Conservation (phyloP, 2,888 invertebrate genomes). For the Drosophila gaucha region DNA sequence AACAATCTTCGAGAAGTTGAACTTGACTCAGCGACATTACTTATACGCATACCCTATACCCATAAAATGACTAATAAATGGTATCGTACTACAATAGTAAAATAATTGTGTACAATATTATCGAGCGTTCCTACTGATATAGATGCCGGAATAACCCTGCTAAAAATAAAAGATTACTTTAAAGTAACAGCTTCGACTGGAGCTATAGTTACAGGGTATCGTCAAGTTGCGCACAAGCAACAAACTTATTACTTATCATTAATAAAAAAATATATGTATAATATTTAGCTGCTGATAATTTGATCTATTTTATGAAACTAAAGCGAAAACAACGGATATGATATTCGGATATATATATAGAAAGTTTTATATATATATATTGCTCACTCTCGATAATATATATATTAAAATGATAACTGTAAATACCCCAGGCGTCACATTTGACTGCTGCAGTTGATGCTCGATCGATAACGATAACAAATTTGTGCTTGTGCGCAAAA, state of each 20-base stretch:
- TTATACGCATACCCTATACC: background rate
- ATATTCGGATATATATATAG: background rate
- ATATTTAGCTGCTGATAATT: background rate
- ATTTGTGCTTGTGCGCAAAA: background rate
- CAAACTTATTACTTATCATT: background rate
- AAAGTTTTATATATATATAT: too few relatives aligned
- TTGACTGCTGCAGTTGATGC: background rate
- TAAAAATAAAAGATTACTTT: too few relatives aligned
- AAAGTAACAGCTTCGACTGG: too few relatives aligned
- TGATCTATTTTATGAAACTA: background rate
- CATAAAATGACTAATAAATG: background rate
- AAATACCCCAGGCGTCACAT: background rate
- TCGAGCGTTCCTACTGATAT: background rate
- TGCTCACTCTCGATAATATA: background rate
- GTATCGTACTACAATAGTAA: background rate
- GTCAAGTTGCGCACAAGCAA: background rate
- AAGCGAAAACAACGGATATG: background rate
- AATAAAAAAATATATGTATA: background rate
- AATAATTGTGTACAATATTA: background rate
- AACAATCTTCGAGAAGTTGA: slow-evolving; percentile 49
- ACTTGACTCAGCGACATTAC: too few relatives aligned
- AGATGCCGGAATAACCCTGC: background rate
- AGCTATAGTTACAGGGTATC: background rate
- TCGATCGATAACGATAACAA: slow-evolving; percentile 3
- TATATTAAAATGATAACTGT: background rate